Evolutionary conservation across 2,797 vertebrate species (phyloP).

Genomic region (Cyclura pinguis): DNA sequence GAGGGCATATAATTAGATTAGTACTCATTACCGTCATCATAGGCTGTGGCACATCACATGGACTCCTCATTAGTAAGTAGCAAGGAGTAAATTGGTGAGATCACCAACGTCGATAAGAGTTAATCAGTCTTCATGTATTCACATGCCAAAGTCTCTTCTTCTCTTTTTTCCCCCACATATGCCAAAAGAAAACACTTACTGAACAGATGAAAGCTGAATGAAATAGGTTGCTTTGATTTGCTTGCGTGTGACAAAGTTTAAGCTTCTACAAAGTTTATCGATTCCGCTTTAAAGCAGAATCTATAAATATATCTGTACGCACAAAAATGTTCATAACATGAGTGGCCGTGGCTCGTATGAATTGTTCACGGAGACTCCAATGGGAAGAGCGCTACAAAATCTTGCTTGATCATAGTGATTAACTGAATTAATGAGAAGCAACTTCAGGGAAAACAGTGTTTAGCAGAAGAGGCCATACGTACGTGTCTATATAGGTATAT

Average conservation of each 20-base stretch:
- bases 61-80: slow-evolving; percentile 63
- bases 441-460: slow-evolving; percentile 36
- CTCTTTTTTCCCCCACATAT: slow-evolving; percentile 32
- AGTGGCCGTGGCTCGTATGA: slow-evolving; percentile 21
- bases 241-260: slow-evolving; percentile 13
- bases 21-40: slow-evolving; percentile 54
- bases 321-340: background rate
- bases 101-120: slow-evolving; percentile 45
- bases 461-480: background rate
- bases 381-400: background rate
- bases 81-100: slow-evolving; percentile 45
- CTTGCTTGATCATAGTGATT: background rate
- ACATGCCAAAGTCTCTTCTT: slow-evolving; percentile 17
- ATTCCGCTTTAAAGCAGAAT: background rate
- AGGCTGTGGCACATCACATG: slow-evolving; percentile 53
- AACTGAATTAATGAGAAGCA: slow-evolving; percentile 13
- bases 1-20: slow-evolving; percentile 54
- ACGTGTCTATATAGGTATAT: background rate
- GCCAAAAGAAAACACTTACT: slow-evolving; percentile 48
- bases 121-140: slow-evolving; percentile 58
- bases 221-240: slow-evolving; percentile 20
- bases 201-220: slow-evolving; percentile 24
- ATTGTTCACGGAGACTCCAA: background rate
- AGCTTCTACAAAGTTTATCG: background rate
- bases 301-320: background rate